A percentile compares a stretch with the other conserved stretches of the same genome.
phyloP scores from a whole-genome alignment of 2,888 invertebrate species.

The Formica aserva region DNA sequence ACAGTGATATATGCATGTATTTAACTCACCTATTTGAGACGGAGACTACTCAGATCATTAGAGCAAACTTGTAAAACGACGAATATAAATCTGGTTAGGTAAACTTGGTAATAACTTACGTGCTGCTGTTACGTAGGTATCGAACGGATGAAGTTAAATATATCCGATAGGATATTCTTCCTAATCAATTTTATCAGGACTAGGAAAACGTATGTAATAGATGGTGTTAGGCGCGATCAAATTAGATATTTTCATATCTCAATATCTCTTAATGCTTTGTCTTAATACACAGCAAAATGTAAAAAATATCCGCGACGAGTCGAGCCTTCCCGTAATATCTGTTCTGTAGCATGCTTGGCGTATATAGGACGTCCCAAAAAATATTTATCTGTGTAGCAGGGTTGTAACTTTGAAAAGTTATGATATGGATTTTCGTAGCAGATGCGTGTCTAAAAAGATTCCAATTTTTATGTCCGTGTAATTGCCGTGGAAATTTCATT shows the following conservation, averaged over 20 bases:
- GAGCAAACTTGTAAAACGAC: background rate
- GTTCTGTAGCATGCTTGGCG: slow-evolving; percentile 71
- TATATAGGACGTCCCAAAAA: slow-evolving; percentile 50
- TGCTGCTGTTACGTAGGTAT: background rate
- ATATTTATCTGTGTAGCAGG: slow-evolving; percentile 4
- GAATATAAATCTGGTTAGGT: slow-evolving; percentile 21
- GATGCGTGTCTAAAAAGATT: background rate
- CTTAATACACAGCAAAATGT: background rate
- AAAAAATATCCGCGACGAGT: slow-evolving; percentile 68
- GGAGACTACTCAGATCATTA: background rate
- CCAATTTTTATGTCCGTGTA: background rate
- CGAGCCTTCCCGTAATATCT: slow-evolving; percentile 67
- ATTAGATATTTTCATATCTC: background rate
- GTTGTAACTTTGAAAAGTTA: background rate
- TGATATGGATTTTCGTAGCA: background rate
- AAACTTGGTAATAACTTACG: slow-evolving; percentile 16
- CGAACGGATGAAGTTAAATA: slow-evolving; percentile 9
- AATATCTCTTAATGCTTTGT: background rate
- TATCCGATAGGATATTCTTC: background rate
- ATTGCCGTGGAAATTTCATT: background rate
- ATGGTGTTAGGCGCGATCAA: background rate
- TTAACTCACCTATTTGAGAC: background rate
- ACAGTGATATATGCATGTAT: background rate
- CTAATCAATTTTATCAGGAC: slow-evolving; percentile 1
- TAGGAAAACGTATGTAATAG: background rate